phyloP scores from a whole-genome alignment of 2,888 invertebrate species.

The Antheraea yamamai region DNA sequence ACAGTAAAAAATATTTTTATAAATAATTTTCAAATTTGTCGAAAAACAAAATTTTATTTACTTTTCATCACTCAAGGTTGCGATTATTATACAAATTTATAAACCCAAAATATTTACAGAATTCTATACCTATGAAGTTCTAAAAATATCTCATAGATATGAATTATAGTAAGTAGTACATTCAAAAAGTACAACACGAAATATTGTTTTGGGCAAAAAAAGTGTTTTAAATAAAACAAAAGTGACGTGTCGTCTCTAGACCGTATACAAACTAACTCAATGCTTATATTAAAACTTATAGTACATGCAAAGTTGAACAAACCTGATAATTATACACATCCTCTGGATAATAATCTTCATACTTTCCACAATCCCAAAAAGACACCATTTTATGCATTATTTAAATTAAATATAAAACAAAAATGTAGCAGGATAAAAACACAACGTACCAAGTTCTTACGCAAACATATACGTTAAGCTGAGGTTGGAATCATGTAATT shows the following conservation, averaged over 20 bases:
- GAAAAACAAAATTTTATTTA: too few species aligned
- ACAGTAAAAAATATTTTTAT: too few species aligned
- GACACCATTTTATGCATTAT: constrained; percentile 34
- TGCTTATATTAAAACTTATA: background rate
- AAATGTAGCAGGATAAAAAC: background rate
- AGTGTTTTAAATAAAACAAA: background rate
- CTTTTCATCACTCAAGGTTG: too few species aligned
- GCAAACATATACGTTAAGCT: background rate
- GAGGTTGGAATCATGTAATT: background rate
- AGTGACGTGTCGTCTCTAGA: background rate
- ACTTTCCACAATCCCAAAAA: constrained; percentile 33
- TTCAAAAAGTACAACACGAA: background rate
- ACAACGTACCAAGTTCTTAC: constrained; percentile 10
- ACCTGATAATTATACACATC: constrained; percentile 18
- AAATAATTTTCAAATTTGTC: too few species aligned
- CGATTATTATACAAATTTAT: too few species aligned
- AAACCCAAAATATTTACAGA: too few species aligned
- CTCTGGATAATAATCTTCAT: constrained; percentile 26
- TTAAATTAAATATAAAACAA: background rate
- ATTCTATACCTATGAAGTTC: too few species aligned
- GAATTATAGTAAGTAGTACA: too few species aligned
- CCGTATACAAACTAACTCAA: background rate
- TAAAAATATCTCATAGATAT: too few species aligned
- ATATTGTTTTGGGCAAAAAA: background rate
- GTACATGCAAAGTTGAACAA: background rate